Percentiles rank a stretch among this genome's conserved stretches.
phyloP scores from a whole-genome alignment of 2,888 invertebrate species.

The Cryptocephalus moraei region DNA sequence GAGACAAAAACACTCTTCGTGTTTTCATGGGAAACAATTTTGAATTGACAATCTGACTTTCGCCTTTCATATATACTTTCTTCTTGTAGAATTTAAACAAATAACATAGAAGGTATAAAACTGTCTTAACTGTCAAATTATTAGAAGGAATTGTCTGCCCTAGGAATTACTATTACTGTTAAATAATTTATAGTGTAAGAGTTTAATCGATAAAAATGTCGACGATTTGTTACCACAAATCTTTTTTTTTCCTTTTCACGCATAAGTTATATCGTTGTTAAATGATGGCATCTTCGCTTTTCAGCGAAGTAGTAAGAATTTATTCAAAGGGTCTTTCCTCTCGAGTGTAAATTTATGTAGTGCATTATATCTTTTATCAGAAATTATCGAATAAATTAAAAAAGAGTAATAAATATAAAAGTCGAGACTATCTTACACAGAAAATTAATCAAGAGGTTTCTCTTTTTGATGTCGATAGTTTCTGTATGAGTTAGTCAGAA shows the following conservation, averaged over 20 bases:
- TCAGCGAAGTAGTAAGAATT: no score
- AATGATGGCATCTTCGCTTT: no score
- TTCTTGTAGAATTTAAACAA: conserved; percentile 4
- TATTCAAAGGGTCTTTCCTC: no score
- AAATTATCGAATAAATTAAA: neutral
- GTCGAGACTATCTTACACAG: conserved; percentile 11
- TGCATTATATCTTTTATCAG: no score
- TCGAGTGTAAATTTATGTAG: no score
- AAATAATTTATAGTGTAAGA: no score
- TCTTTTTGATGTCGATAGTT: conserved; percentile 6
- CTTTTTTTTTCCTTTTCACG: no score
- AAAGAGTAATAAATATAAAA: neutral
- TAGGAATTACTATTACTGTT: no score
- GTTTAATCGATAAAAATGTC: no score
- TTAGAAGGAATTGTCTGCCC: neutral
- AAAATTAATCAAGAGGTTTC: conserved; percentile 7
- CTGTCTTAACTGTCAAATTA: conserved; percentile 5
- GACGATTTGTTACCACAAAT: no score
- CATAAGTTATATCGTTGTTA: no score
- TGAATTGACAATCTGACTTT: conserved; percentile 21
- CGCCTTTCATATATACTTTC: conserved; percentile 17
- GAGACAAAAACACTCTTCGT: no score
- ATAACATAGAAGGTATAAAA: neutral
- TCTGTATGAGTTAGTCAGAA: conserved; percentile 12
- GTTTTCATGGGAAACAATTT: conserved; percentile 17